phyloP scores from a whole-genome alignment of 2,888 invertebrate species.

The Hyposoter dolosus region DNA sequence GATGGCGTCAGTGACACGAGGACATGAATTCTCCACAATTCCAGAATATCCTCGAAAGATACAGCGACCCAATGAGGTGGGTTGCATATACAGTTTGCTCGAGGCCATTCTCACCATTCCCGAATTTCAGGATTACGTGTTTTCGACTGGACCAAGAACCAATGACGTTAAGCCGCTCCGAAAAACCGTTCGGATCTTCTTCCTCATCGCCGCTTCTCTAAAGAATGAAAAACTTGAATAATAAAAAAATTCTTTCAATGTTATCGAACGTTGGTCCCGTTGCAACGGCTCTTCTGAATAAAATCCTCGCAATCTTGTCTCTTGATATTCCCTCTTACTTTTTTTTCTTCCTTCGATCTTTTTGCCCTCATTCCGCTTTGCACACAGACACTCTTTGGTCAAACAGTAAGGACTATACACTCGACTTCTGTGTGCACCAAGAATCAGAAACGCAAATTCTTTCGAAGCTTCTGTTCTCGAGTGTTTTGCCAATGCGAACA shows the following conservation, averaged over 20 bases:
- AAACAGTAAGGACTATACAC: slow-evolving; percentile 19
- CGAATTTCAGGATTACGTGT: slow-evolving; percentile 67
- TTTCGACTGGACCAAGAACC: slow-evolving; percentile 46
- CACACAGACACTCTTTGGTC: background rate
- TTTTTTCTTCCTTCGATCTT: slow-evolving; percentile 51
- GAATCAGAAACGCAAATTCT: slow-evolving; percentile 27
- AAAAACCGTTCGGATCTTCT: slow-evolving; percentile 54
- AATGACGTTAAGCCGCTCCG: slow-evolving; percentile 28
- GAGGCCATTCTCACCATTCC: slow-evolving; percentile 55
- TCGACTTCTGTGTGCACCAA: slow-evolving; percentile 25
- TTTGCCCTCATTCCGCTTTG: slow-evolving; percentile 62
- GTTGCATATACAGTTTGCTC: slow-evolving; percentile 49
- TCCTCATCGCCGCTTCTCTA: slow-evolving; percentile 60
- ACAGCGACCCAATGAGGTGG: slow-evolving; percentile 26
- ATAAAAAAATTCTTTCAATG: slow-evolving; percentile 49
- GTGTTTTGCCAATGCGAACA: slow-evolving; percentile 10
- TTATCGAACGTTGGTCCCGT: slow-evolving; percentile 62
- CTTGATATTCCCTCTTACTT: slow-evolving; percentile 32
- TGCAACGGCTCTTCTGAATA: slow-evolving; percentile 49
- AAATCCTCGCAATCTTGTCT: slow-evolving; percentile 21
- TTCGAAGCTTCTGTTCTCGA: background rate
- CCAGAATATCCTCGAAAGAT: slow-evolving; percentile 36
- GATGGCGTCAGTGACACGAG: background rate
- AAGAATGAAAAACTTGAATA: slow-evolving; percentile 50
- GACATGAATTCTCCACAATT: slow-evolving; percentile 15